Evolutionary conservation across 2,888 invertebrate genomes (phyloP).

Genomic region (Lasioglossum morio): DNA sequence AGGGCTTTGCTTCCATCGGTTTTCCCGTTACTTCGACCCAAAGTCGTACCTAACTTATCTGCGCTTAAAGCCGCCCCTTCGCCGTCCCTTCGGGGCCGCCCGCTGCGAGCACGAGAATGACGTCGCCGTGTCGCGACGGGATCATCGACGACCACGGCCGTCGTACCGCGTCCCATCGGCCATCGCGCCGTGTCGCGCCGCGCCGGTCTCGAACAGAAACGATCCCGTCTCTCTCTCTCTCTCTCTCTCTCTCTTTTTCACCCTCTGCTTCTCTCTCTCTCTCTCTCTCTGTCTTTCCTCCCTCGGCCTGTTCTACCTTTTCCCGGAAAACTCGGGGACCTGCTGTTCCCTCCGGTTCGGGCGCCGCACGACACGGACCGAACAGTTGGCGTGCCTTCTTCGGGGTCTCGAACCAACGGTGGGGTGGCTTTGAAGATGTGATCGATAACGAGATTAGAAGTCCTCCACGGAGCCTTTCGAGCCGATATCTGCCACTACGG

Average conservation of each 20-base stretch:
- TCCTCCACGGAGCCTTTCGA: neutral
- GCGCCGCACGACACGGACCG: neutral
- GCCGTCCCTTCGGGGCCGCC: conserved; percentile 69
- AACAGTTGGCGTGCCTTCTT: conserved; percentile 13
- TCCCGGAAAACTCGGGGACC: conserved; percentile 13
- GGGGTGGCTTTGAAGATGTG: conserved; percentile 10
- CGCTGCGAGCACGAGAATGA: conserved; percentile 68
- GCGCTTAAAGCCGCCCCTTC: conserved; percentile 66
- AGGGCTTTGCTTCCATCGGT: conserved; percentile 59
- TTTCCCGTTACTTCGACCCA: conserved; percentile 67
- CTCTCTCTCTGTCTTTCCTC: neutral
- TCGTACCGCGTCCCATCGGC: conserved; percentile 9
- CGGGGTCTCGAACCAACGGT: neutral
- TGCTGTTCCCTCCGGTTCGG: conserved; percentile 1
- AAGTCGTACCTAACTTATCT: conserved; percentile 68
- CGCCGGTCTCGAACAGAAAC: conserved; percentile 1
- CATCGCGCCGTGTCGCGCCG: neutral
- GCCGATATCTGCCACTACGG: neutral
- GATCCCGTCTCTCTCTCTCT: neutral
- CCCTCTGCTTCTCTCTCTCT: neutral
- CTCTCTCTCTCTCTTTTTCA: neutral
- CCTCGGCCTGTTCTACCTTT: neutral
- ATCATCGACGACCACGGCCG: conserved; percentile 43
- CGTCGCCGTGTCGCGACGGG: conserved; percentile 64
- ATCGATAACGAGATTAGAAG: conserved; percentile 20